Percentiles rank a stretch among this genome's conserved stretches.
Evolutionary conservation across 2,113 vertebrate species (phyloP).

Genomic region (Kobus ellipsiprymnus): DNA sequence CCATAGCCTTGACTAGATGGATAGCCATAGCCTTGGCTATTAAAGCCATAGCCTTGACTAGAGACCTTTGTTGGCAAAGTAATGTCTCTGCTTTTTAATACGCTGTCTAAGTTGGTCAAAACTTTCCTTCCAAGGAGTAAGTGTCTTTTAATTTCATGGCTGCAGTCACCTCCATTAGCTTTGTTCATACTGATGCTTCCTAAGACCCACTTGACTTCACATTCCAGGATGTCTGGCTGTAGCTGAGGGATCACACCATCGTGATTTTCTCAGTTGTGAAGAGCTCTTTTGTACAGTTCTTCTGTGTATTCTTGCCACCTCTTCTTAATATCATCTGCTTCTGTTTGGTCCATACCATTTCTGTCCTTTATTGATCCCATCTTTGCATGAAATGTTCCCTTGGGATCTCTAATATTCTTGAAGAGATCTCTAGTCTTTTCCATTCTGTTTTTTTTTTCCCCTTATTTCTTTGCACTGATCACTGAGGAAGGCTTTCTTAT

Average conservation of each 20-base stretch:
- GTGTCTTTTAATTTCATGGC: not conserved
- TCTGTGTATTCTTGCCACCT: not conserved
- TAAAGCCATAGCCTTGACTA: not conserved
- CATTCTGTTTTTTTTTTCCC: not conserved
- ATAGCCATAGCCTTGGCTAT: too few relatives aligned
- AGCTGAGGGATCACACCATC: not conserved
- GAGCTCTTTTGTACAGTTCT: not conserved
- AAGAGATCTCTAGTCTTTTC: not conserved
- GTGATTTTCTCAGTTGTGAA: rapidly evolving
- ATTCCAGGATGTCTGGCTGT: not conserved
- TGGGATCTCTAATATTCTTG: not conserved
- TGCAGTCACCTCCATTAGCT: not conserved
- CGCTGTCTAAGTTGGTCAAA: not conserved
- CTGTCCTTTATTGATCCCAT: not conserved
- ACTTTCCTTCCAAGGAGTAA: not conserved
- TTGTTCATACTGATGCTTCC: not conserved
- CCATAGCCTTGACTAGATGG: not conserved
- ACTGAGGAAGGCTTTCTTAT: not conserved
- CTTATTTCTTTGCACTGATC: not conserved
- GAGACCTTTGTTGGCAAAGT: not conserved
- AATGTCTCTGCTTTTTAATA: not conserved
- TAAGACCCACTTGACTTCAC: not conserved
- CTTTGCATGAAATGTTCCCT: not conserved
- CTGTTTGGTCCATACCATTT: not conserved
- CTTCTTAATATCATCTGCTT: not conserved